phyloP scores from a whole-genome alignment of 2,113 vertebrate species.

The Sphaerodactylus townsendi region DNA sequence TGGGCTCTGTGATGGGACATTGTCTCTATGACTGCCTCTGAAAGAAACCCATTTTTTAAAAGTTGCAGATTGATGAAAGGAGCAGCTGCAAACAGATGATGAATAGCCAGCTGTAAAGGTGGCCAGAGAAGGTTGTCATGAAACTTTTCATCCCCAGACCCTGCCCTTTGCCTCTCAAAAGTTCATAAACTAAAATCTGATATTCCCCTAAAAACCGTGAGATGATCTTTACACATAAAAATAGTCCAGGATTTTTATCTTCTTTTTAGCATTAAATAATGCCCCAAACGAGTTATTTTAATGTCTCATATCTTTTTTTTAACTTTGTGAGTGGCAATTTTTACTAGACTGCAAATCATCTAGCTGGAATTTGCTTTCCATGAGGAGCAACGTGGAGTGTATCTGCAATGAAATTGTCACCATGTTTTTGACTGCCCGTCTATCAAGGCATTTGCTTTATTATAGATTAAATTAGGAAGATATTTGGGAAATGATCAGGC shows the following conservation, averaged over 20 bases:
- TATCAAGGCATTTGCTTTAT: slow-evolving; percentile 51
- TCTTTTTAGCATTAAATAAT: slow-evolving; percentile 1
- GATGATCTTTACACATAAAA: slow-evolving; percentile 1
- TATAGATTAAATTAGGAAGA: slow-evolving; percentile 47
- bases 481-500: slow-evolving; percentile 62
- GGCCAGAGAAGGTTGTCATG: not conserved
- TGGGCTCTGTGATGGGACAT: no score
- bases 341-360: slow-evolving; percentile 35
- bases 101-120: not conserved
- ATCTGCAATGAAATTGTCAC: slow-evolving; percentile 39
- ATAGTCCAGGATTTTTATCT: slow-evolving; percentile 1
- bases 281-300: slow-evolving; percentile 8
- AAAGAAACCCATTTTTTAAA: not conserved
- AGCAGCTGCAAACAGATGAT: not conserved
- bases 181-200: no score
- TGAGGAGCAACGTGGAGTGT: slow-evolving; percentile 27
- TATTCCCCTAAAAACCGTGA: not conserved
- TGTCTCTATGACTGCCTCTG: not conserved
- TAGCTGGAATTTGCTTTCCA: slow-evolving; percentile 40
- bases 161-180: not conserved
- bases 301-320: not conserved
- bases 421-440: slow-evolving; percentile 39
- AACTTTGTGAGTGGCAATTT: slow-evolving; percentile 41
- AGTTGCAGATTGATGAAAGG: not conserved
- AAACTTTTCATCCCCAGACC: not conserved